A percentile compares a stretch with the other conserved stretches of the same genome.
Conservation (phyloP, 1,140 invertebrate genomes). For the Temnothorax curvispinosus region DNA sequence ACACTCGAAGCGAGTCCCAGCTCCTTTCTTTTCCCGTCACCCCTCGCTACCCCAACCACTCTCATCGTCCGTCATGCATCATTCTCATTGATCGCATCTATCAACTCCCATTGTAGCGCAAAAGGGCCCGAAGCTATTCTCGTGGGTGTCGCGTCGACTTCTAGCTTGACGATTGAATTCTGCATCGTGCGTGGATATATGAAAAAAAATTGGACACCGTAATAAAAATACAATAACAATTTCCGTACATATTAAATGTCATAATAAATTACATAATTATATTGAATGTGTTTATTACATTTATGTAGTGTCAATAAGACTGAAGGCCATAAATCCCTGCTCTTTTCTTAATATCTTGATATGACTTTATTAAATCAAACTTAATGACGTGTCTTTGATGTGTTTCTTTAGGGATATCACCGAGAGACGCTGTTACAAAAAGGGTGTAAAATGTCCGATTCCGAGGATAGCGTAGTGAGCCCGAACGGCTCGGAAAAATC, state of each 20-base stretch:
- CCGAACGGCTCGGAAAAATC: conserved; percentile 67
- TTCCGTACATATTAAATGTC: background rate
- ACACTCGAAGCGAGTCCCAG: conserved; percentile 29
- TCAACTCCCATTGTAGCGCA: background rate
- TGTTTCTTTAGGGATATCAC: background rate
- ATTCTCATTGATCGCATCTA: conserved; percentile 59
- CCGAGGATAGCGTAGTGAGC: conserved; percentile 75
- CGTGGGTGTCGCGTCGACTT: background rate
- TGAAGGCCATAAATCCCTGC: background rate
- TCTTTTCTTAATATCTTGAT: background rate
- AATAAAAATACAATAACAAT: background rate
- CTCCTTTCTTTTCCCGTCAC: background rate
- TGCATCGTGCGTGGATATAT: too few relatives aligned
- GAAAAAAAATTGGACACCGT: background rate
- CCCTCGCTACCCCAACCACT: background rate
- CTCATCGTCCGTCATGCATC: conserved; percentile 60
- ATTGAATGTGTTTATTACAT: background rate
- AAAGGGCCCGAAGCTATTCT: conserved; percentile 4
- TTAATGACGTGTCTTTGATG: background rate
- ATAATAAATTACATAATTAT: background rate
- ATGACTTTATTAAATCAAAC: background rate
- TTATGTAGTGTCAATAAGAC: background rate
- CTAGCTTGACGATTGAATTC: background rate
- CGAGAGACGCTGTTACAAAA: background rate
- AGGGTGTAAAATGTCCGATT: conserved; percentile 79